These are phyloP conservation scores for Spodoptera exigua DNA, from an alignment of 2,888 invertebrate genomes.

Conservation along the genomic window DNA sequence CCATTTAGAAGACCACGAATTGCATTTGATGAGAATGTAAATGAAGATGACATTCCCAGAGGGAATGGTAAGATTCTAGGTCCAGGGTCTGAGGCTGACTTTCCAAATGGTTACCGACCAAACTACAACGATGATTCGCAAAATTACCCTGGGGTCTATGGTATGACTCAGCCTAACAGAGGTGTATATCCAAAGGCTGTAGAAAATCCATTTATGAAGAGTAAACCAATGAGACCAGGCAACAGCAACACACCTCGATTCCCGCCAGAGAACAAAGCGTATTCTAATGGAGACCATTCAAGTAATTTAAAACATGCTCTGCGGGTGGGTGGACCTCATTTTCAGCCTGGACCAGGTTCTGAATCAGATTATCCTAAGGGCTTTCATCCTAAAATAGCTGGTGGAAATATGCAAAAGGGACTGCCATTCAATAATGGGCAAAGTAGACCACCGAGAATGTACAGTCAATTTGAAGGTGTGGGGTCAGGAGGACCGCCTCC, in stretches of 20 bases:
- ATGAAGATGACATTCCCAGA: neutral
- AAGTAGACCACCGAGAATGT: neutral
- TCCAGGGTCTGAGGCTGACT: constrained; percentile 29
- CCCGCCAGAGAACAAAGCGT: too few relatives aligned
- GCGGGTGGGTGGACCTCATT: neutral
- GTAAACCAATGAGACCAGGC: too few relatives aligned
- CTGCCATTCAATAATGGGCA: neutral
- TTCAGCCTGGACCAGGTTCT: constrained; percentile 4
- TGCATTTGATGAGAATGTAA: neutral
- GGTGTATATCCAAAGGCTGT: too few relatives aligned
- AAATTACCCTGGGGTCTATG: neutral
- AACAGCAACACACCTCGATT: too few relatives aligned
- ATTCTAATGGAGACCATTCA: too few relatives aligned
- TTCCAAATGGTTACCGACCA: constrained; percentile 26
- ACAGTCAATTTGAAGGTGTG: too few relatives aligned
- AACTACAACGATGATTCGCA: neutral
- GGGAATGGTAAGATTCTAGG: constrained; percentile 12
- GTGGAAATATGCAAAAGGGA: neutral
- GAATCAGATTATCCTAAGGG: constrained; percentile 2
- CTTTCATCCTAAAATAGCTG: neutral
- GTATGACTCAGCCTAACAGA: too few relatives aligned
- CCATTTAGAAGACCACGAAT: neutral
- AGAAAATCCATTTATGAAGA: too few relatives aligned
- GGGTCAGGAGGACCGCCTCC: neutral
- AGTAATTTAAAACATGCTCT: neutral